Evolutionary conservation across 2,113 vertebrate genomes (phyloP).

Genomic region (Hipposideros armiger): DNA sequence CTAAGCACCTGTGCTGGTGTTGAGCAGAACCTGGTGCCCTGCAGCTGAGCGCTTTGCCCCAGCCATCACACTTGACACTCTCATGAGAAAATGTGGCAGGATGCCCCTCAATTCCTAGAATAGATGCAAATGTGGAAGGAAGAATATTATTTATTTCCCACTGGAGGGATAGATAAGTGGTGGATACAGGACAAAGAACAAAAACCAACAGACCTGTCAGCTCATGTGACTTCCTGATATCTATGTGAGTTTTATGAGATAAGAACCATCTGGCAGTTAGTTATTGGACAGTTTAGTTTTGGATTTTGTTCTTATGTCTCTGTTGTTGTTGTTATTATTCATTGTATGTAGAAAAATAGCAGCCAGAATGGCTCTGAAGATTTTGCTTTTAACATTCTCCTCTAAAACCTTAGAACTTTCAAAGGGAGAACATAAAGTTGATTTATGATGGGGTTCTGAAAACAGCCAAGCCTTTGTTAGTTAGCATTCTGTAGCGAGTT

Average conservation of each 20-base stretch:
- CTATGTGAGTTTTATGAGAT: slow-evolving; percentile 27
- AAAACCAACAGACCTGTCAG: slow-evolving; percentile 21
- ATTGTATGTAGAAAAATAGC: slow-evolving; percentile 65
- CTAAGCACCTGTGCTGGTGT: background rate
- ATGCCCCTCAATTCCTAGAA: background rate
- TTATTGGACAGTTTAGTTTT: slow-evolving; percentile 39
- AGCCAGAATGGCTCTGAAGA: slow-evolving; percentile 32
- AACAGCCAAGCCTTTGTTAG: background rate
- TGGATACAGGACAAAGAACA: background rate
- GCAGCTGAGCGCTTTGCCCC: background rate
- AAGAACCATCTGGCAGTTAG: slow-evolving; percentile 69
- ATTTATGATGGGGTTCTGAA: slow-evolving; percentile 7
- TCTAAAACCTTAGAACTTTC: slow-evolving; percentile 52
- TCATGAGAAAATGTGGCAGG: background rate
- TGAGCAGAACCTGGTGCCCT: background rate
- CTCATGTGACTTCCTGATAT: slow-evolving; percentile 60
- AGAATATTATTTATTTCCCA: background rate
- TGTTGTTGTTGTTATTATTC: background rate
- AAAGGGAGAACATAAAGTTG: background rate
- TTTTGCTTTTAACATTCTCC: slow-evolving; percentile 63
- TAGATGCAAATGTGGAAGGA: background rate
- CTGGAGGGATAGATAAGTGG: background rate
- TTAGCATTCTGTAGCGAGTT: background rate
- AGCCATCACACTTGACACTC: background rate
- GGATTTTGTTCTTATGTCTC: slow-evolving; percentile 20